A percentile compares a stretch with the other conserved stretches of the same genome.
Conservation (phyloP, 1,140 invertebrate species). For the Leptestheria dahalacensis region DNA sequence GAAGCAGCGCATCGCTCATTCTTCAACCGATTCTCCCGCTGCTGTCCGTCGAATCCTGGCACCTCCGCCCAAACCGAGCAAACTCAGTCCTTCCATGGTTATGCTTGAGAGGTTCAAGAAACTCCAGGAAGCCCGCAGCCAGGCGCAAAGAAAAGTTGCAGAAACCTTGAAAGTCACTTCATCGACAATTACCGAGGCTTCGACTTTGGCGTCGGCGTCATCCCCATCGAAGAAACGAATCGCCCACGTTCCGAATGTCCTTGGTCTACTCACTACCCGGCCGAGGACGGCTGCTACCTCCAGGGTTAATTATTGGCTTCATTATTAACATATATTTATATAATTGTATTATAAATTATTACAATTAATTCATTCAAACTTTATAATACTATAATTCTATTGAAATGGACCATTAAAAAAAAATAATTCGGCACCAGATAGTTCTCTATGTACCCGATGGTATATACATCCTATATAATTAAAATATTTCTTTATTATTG, state of each 20-base stretch:
- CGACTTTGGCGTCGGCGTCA: not conserved
- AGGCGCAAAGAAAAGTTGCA: constrained; percentile 10
- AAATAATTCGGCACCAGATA: too few species aligned
- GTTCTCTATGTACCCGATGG: too few species aligned
- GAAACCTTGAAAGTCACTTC: not conserved
- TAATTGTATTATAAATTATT: too few species aligned
- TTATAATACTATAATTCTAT: too few species aligned
- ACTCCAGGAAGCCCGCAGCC: constrained; percentile 17
- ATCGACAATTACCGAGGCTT: not conserved
- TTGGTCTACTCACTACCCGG: constrained; percentile 12
- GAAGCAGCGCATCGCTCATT: constrained; percentile 19
- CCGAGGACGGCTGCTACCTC: constrained; percentile 11
- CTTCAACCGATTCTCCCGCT: constrained; percentile 3
- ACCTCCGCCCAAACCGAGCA: constrained; percentile 12
- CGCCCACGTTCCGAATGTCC: constrained; percentile 23
- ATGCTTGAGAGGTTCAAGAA: constrained; percentile 22
- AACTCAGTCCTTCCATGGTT: constrained; percentile 16
- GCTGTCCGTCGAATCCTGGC: not conserved
- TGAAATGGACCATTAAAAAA: too few species aligned
- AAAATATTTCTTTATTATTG: too few species aligned
- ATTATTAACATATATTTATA: too few species aligned
- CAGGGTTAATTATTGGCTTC: too few species aligned
- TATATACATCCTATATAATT: too few species aligned
- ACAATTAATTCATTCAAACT: too few species aligned
- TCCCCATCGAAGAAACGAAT: constrained; percentile 21